phyloP scores from a whole-genome alignment of 1,140 invertebrate genomes.

The Danaus plexippus region DNA sequence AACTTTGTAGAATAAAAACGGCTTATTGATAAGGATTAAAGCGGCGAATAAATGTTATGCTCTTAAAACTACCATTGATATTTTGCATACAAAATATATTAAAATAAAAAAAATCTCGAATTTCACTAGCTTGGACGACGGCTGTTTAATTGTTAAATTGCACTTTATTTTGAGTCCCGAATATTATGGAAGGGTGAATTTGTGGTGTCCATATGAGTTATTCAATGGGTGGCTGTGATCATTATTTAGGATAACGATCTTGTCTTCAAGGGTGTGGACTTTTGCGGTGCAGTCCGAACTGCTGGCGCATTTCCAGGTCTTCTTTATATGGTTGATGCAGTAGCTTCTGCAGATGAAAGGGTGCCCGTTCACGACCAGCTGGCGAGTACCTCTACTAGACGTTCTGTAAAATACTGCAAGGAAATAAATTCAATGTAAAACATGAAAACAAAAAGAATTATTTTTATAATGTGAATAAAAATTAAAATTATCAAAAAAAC shows the following conservation, averaged over 20 bases:
- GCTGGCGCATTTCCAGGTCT: slow-evolving; percentile 57
- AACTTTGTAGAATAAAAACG: no score
- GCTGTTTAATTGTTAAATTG: no score
- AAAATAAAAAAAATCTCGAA: no score
- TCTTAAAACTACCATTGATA: no score
- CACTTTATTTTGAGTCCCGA: no score
- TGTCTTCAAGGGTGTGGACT: slow-evolving; percentile 47
- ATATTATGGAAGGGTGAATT: no score
- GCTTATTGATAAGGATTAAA: no score
- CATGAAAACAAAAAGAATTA: slow-evolving; percentile 4
- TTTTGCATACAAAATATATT: no score
- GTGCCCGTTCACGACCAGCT: slow-evolving; percentile 46
- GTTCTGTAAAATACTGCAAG: slow-evolving; percentile 53
- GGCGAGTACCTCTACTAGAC: slow-evolving; percentile 39
- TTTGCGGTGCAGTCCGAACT: slow-evolving; percentile 54
- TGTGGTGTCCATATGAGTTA: no score
- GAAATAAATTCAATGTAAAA: slow-evolving; percentile 12
- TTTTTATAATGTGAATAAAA: slow-evolving; percentile 1
- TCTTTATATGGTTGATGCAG: slow-evolving; percentile 49
- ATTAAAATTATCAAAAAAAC: neutral
- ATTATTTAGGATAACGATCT: slow-evolving; percentile 46
- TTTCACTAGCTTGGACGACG: no score
- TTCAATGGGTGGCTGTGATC: slow-evolving; percentile 41
- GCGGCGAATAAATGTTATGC: no score
- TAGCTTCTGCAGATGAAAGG: slow-evolving; percentile 52